phyloP scores from a whole-genome alignment of 2,797 vertebrate genomes.

The Rhabdophis nuchalis region DNA sequence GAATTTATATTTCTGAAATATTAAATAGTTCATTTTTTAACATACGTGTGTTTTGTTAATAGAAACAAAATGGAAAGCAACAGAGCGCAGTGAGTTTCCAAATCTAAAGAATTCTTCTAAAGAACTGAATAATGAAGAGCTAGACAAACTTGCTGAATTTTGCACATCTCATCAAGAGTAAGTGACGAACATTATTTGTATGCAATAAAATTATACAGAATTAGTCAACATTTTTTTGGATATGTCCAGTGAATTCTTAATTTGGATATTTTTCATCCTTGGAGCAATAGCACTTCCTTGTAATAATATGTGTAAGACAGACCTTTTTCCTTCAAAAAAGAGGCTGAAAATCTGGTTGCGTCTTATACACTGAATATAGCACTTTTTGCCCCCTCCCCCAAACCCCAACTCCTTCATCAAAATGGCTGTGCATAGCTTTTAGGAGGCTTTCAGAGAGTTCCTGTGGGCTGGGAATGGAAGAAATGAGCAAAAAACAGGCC shows the following conservation, averaged over 20 bases:
- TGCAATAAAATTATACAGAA: not conserved
- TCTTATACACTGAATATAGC: too few species aligned
- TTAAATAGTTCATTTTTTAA: conserved; percentile 9
- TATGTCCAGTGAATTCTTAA: not conserved
- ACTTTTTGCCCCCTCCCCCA: too few species aligned
- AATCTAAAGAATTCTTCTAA: conserved; percentile 62
- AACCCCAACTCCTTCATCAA: too few species aligned
- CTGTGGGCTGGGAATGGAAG: too few species aligned
- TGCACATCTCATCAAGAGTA: conserved; percentile 90
- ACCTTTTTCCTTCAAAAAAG: too few species aligned
- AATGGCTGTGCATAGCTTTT: too few species aligned
- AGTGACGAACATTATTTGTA: conserved; percentile 56
- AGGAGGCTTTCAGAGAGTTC: too few species aligned
- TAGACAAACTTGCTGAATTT: conserved; percentile 81
- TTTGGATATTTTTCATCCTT: not conserved
- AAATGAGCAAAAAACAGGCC: too few species aligned
- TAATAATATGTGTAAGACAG: not conserved
- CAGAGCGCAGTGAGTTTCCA: conserved; percentile 47
- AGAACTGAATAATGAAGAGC: conserved; percentile 73
- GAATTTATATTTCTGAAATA: not conserved
- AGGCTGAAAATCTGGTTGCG: too few species aligned
- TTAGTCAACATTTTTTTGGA: not conserved
- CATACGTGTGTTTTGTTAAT: conserved; percentile 49
- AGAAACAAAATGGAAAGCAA: conserved; percentile 84
- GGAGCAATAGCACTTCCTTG: not conserved